phyloP scores from a whole-genome alignment of 2,888 invertebrate species.

The Cataglyphis cursor region DNA sequence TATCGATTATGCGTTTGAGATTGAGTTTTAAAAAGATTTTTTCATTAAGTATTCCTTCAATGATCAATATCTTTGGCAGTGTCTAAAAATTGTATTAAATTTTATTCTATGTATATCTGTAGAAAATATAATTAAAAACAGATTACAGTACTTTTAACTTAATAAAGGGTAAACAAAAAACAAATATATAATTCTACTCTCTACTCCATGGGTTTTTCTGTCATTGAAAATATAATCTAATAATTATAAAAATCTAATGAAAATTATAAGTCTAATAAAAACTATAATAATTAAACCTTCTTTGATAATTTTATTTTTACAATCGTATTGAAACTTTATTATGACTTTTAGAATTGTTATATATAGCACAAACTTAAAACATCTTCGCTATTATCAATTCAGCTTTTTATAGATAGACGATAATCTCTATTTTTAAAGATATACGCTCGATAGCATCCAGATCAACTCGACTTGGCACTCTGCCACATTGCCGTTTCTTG shows the following conservation, averaged over 20 bases:
- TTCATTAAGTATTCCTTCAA: background rate
- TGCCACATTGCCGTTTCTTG: constrained; percentile 12
- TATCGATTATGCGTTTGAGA: background rate
- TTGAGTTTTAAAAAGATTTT: background rate
- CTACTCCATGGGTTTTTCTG: background rate
- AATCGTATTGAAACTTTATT: background rate
- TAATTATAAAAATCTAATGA: no score
- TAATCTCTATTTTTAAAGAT: constrained; percentile 37
- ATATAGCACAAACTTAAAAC: constrained; percentile 6
- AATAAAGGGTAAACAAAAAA: background rate
- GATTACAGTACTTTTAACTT: background rate
- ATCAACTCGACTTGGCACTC: constrained; percentile 14
- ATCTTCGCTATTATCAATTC: constrained; percentile 11
- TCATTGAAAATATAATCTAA: background rate
- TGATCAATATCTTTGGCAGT: background rate
- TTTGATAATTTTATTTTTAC: background rate
- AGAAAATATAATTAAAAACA: background rate
- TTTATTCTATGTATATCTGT: background rate
- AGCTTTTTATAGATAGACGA: constrained; percentile 32
- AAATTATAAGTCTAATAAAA: no score
- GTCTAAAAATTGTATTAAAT: background rate
- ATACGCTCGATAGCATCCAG: background rate
- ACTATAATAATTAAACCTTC: background rate
- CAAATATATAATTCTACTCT: background rate
- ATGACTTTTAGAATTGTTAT: background rate